These are phyloP conservation scores for Jordanella pulchra DNA, from an alignment of 2,797 vertebrate species.

Conservation along the genomic window DNA sequence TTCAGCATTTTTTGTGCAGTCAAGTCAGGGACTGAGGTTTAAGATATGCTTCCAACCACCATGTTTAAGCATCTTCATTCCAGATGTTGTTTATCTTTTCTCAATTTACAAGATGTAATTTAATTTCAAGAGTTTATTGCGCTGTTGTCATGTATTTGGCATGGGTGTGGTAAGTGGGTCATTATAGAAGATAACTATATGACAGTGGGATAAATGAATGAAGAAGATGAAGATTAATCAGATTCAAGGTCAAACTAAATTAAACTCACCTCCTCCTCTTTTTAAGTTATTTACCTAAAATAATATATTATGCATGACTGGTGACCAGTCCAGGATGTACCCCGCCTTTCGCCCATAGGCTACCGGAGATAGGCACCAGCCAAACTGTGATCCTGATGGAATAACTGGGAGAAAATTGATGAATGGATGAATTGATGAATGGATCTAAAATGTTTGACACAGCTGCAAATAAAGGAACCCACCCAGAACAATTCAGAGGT, in stretches of 20 bases:
- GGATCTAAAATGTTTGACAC: conserved; percentile 36
- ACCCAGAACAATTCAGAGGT: conserved; percentile 19
- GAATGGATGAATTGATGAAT: too few species aligned
- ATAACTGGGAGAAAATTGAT: too few species aligned
- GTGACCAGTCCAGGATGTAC: too few species aligned
- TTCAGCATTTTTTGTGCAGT: conserved; percentile 4
- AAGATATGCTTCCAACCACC: not conserved
- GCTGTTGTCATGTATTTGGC: not conserved
- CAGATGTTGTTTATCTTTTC: not conserved
- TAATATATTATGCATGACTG: not conserved
- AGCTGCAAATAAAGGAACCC: conserved; percentile 3
- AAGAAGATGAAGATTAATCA: too few species aligned
- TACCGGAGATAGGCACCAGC: too few species aligned
- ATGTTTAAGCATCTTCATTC: not conserved
- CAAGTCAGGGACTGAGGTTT: not conserved
- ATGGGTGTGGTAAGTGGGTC: not conserved
- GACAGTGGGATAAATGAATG: not conserved
- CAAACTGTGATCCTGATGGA: too few species aligned
- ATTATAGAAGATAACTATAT: not conserved
- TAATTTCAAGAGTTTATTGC: not conserved
- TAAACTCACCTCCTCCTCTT: not conserved
- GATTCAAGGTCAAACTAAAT: not conserved
- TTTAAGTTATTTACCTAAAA: not conserved
- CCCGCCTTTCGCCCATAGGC: too few species aligned
- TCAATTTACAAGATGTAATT: not conserved